Evolutionary conservation across 2,113 vertebrate genomes (phyloP), one percentile per base, ranked within the genome.

Genomic region (Aspidoscelis tigris): DNA sequence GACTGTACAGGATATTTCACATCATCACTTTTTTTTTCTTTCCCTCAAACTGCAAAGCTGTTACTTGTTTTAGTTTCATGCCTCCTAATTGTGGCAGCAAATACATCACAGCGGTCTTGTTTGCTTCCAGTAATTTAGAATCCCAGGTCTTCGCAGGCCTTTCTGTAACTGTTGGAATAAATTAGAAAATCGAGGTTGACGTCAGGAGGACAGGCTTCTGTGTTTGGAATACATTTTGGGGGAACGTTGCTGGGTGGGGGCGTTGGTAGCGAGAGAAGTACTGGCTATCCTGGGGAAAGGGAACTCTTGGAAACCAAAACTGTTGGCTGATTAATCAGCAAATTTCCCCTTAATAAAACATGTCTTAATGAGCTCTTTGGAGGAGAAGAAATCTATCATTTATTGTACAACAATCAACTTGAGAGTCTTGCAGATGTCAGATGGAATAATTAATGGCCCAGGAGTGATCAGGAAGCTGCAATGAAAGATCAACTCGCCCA

Each of bases 251-350:
- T 50, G 10, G 55, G 16, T 3, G 33, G 8, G 80, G 43, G 55
- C 2, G 33, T 44, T 61, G n/a, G 47, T 22, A 20, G 70, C 26
- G 68, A 69, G 33, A 33, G 68, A 18, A 82, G 70, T 82, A 77
- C 80, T 0, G 86, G 72, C 53, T 61, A 89, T 85, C 53, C n/a
- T 80, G 88, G 69, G 72, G 1, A 88, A 91, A 72, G 50, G 86
- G 80, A 21, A 80, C 73, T 72, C 70, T 89, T 66, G 70, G 78
- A 80, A 61, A 61, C 80, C 83, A 86, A 87, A 86, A 2, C 86
- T 77, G 91, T 92, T 91, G 92, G 92, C 90, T 93, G 93, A 84
- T 87, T 95, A 87, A 93, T 93, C 87, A 91, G 89, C 92, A 93
- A 83, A 24, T 91, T 89, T 91, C 80, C 26, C 47, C 80, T 21